Base-by-base conservation (phyloP, 2,113 vertebrate genomes). In the Hystrix cristata region DNA sequence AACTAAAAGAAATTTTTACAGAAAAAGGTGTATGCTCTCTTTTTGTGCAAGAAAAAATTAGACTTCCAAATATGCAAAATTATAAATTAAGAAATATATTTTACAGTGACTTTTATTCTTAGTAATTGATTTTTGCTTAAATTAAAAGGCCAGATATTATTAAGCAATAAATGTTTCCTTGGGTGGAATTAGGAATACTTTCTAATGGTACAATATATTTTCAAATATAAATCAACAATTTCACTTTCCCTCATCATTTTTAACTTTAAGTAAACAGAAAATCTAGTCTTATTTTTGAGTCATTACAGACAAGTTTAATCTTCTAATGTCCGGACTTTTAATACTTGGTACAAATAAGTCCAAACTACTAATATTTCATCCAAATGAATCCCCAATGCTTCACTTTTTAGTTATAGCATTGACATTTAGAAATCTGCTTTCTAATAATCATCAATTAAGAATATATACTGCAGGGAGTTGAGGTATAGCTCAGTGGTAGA, bases 51-150 rank as follows among this genome's bases (percentile, higher is more conserved):
- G 57, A 11, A 78, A 93, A 95, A 89, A 85, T 72, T 46, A 57
- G 62, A 7, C n/a, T 96, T 46, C 19, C 34, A 97, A 53, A 29
- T 48, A 67, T 94, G 90, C 3, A 34, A 6, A 14, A 85, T 29
- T 46, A 76, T 92, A 92, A 96, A 85, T 4, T 19, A 97, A 97
- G 11, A 86, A 97, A 87, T 16, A 88, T 25, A 91, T 31, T 90
- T 90, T 74, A 91, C 6, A 53, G 15, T 43, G 11, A 89, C 34
- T 83, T 74, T 87, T 85, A 90, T 69, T 82, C 72, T 90, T 92
- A 67, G 84, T 59, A 51, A 72, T 38, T 86, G 16, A 18, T 69
- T 69, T 34, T 19, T n/a, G n/a, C 59, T 62, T 69, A 62, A 91
- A 91, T 81, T 38, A 86, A 92, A 80, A 95, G 51, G 31, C 10